Conservation (phyloP, 2,888 invertebrate species). For the Euzophera pinguis region DNA sequence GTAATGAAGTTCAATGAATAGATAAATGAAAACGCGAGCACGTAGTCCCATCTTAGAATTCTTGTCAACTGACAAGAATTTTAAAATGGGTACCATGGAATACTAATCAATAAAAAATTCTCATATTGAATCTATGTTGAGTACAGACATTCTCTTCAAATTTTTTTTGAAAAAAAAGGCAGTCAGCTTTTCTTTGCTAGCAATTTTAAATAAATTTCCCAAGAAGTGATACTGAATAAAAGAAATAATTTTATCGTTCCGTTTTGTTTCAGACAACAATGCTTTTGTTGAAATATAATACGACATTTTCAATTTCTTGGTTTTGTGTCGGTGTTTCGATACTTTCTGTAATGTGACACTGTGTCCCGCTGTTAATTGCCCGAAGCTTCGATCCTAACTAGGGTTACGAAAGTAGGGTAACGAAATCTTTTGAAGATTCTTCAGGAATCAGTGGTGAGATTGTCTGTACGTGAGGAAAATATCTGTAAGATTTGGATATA, state of each 20-base stretch:
- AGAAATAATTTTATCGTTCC: not conserved
- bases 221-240: too few species aligned
- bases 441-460: not conserved
- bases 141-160: too few species aligned
- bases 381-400: conserved; percentile 48
- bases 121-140: too few species aligned
- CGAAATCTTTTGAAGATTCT: conserved; percentile 17
- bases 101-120: too few species aligned
- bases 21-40: too few species aligned
- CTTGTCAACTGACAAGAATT: too few species aligned
- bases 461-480: not conserved
- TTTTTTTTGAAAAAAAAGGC: too few species aligned
- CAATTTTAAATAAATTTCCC: too few species aligned
- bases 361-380: conserved; percentile 61
- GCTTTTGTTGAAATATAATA: not conserved
- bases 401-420: conserved; percentile 53
- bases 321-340: not conserved
- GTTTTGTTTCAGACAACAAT: not conserved
- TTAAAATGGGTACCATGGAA: too few species aligned
- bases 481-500: not conserved
- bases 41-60: too few species aligned
- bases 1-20: too few species aligned
- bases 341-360: conserved; percentile 49
- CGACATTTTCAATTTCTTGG: not conserved
- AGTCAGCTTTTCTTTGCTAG: too few species aligned